phyloP scores from a whole-genome alignment of 2,888 invertebrate species.

The Pyrocoelia pectoralis region DNA sequence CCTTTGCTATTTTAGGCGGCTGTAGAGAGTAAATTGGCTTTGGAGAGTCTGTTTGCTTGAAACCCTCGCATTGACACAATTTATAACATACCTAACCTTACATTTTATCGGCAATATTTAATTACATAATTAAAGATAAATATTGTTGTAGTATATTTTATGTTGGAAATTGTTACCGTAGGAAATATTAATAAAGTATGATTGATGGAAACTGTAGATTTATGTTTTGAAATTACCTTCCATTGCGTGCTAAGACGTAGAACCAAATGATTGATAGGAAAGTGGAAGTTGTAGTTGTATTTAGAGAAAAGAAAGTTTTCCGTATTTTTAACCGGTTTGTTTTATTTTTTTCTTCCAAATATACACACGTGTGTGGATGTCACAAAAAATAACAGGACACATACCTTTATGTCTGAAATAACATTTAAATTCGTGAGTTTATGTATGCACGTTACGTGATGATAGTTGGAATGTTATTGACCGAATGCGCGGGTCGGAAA shows the following conservation, averaged over 20 bases:
- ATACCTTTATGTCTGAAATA: constrained; percentile 25
- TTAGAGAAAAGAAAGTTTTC: background rate
- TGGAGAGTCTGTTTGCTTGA: constrained; percentile 32
- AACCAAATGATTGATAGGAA: constrained; percentile 2
- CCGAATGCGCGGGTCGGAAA: background rate
- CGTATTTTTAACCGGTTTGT: background rate
- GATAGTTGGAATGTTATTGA: constrained; percentile 26
- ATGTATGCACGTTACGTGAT: constrained; percentile 19
- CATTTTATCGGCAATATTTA: constrained; percentile 34
- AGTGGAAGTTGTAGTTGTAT: background rate
- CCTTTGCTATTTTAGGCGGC: constrained; percentile 45
- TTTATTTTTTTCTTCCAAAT: background rate
- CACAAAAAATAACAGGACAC: constrained; percentile 23
- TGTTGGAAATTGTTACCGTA: constrained; percentile 24
- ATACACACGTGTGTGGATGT: constrained; percentile 17
- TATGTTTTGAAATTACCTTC: constrained; percentile 10
- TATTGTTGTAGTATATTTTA: constrained; percentile 33
- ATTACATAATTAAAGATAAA: constrained; percentile 40
- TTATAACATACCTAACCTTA: constrained; percentile 29
- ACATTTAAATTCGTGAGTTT: constrained; percentile 31
- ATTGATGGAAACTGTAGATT: constrained; percentile 21
- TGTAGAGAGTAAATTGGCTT: constrained; percentile 43
- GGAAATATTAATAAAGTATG: constrained; percentile 29
- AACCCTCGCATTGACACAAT: constrained; percentile 35
- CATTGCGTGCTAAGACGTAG: constrained; percentile 9